Base-by-base conservation (phyloP, 2,797 vertebrate species). In the Syndactyla subalaris region DNA sequence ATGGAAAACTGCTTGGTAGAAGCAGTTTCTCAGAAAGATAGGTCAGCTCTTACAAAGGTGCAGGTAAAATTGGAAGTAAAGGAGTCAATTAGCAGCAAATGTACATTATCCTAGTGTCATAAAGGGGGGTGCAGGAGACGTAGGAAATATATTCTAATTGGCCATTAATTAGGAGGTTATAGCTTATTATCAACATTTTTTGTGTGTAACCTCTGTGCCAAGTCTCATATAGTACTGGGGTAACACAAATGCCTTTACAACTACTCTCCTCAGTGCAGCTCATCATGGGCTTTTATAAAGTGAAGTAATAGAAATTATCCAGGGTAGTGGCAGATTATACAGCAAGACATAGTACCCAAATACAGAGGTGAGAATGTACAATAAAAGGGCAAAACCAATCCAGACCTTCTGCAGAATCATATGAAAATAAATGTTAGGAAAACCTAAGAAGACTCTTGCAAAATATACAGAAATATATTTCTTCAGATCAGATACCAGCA, bases 381-480 rank as follows among this genome's bases (percentile, higher is more conserved):
- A 74, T 13, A 62, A 80, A 85, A 70, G 10, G 75, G 22, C 9
- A 63, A 62, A 85, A 78, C 10, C 19, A 54, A n/a, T 45, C 34
- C 55, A 85, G 55, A 76, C 6, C 4, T 41, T 70, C 10, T n/a
- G 45, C 83, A 81, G 29, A 55, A 14, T 9, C 38, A 7, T 36
- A 55, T 49, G 32, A 52, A 89, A 94, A 94, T 52, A 85, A 72
- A 52, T 43, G 23, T 59, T 85, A 22, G 49, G 45, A 84, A 93
- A 94, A 72, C 8, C 34, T 74, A 52, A 59, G 54, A 77, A 75
- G 62, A 90, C 68, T 76, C 45, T 85, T 91, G n/a, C 10, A 88
- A 96, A 92, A 75, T 58, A 78, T 32, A 89, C 12, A 84, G 58
- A 94, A 88, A 63, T 73, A 7, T 84, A 59, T 93, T 89, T 94